Conservation (phyloP, 2,113 vertebrate species). For the Ancistrus triradiatus region DNA sequence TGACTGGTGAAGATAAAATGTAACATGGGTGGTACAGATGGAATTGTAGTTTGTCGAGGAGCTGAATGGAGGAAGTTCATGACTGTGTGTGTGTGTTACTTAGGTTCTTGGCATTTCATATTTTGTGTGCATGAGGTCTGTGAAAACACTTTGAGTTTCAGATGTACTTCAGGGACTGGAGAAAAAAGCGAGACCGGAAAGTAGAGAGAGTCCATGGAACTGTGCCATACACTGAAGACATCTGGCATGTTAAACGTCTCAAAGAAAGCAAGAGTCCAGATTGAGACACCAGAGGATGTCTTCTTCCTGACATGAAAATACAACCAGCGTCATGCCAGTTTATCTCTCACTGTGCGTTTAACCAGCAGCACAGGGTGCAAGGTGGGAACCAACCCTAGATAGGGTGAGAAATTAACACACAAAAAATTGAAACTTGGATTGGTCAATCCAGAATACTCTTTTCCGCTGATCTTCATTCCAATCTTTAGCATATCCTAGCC, state of each 20-base stretch:
- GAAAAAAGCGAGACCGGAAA: background rate
- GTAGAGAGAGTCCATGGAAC: conserved; percentile 3
- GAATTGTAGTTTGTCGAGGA: conserved; percentile 13
- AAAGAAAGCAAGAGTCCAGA: conserved; percentile 22
- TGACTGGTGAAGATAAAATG: background rate
- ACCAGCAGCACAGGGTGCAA: too few relatives aligned
- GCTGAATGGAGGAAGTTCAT: background rate
- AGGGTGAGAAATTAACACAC: too few relatives aligned
- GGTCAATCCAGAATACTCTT: too few relatives aligned
- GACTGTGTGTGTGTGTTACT: background rate
- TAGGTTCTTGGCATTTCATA: background rate
- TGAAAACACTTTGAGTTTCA: conserved; percentile 28
- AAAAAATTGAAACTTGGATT: too few relatives aligned
- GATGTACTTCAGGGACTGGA: conserved; percentile 5
- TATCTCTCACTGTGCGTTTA: too few relatives aligned
- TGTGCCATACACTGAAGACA: conserved; percentile 1
- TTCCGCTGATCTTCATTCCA: too few relatives aligned
- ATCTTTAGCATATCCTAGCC: too few relatives aligned
- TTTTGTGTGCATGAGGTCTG: conserved; percentile 9
- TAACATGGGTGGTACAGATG: background rate
- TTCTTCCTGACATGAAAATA: too few relatives aligned
- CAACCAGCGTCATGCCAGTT: too few relatives aligned
- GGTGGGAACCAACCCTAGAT: too few relatives aligned
- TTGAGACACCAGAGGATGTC: too few relatives aligned
- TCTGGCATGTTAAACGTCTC: conserved; percentile 5